Evolutionary conservation across 2,888 invertebrate genomes (phyloP), one percentile per base, ranked within the genome.

Genomic region (Drosophila putrida): DNA sequence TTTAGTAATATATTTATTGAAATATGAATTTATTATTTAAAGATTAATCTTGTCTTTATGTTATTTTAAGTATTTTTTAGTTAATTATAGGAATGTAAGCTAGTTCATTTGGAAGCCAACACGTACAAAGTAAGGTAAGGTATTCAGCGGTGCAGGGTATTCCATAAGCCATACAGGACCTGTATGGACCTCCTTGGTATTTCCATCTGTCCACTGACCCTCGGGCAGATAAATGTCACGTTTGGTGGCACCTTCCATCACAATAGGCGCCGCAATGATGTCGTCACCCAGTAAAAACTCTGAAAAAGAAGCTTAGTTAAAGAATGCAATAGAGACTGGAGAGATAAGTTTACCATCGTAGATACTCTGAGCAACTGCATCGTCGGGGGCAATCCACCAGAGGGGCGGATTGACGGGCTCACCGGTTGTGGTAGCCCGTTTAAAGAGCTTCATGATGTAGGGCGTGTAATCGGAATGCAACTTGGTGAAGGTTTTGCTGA

Each of bases 381-480:
- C 95, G 0, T 89, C 91, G 0, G 97, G 96, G 79, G 95, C 96
- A 0, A 95, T 89, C 97, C 97, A 97, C 97, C 97, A 98, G 38
- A 97, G 93, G 0, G 97, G 97, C 3, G 95, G 93, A 92, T 96
- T 96, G 10, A 97, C 94, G 0, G 96, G 97, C 2, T 94, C 93
- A 0, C 96, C 96, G 1, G 94, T 93, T 2, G 83, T 76, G 0
- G 95, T 94, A 0, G 95, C 93, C 5, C 93, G 92, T 53, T 94
- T 87, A 94, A 96, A 96, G 0, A 95, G 94, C 4, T 93, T 91
- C 75, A 94, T 93, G 62, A 97, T 95, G 39, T 94, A 92, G 1
- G 94, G 93, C 0, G 95, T 93, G 78, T 95, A 95, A 9, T 93
- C 86, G 0, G 94, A 94, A 83, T 96, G 96, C 0, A 97, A 90